A percentile compares a stretch with the other conserved stretches of the same genome.
These are phyloP conservation scores for Pachyrhynchus sulphureomaculatus DNA, from an alignment of 1,140 invertebrate species.

Conservation along the genomic window DNA sequence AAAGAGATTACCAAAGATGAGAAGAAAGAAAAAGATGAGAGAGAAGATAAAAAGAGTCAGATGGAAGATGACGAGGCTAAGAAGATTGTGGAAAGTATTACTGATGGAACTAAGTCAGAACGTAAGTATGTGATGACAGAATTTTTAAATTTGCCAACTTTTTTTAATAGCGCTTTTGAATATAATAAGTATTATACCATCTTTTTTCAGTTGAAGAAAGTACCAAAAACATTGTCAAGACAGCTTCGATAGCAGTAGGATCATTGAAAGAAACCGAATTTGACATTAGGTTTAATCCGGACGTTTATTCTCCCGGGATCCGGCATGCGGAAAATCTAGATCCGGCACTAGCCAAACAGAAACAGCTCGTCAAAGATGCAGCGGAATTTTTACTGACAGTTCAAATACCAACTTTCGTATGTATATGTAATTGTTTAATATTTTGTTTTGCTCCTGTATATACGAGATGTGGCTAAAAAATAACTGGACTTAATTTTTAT, in stretches of 20 bases:
- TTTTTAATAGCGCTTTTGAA: neutral
- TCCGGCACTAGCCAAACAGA: conserved; percentile 74
- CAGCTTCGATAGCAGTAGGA: conserved; percentile 85
- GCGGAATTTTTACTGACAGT: conserved; percentile 90
- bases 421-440: conserved; percentile 46
- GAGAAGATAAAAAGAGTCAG: conserved; percentile 53
- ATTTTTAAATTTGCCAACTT: neutral
- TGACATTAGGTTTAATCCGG: conserved; percentile 97
- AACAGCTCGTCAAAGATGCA: conserved; percentile 89
- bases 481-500: neutral
- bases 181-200: neutral
- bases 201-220: conserved; percentile 72
- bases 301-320: conserved; percentile 94
- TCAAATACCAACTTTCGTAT: conserved; percentile 92
- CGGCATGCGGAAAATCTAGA: conserved; percentile 73
- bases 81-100: conserved; percentile 88
- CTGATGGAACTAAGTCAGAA: conserved; percentile 82
- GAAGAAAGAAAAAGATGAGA: conserved; percentile 48
- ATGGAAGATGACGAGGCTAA: conserved; percentile 85
- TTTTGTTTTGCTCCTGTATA: too few relatives aligned
- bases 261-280: conserved; percentile 94
- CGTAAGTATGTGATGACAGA: conserved; percentile 52
- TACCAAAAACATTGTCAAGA: conserved; percentile 85
- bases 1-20: conserved; percentile 52
- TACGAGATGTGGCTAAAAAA: too few relatives aligned